Evolutionary conservation across 1,140 invertebrate species (phyloP), one percentile per base, ranked within the genome.

Genomic region (Atopsyche davidsoni): DNA sequence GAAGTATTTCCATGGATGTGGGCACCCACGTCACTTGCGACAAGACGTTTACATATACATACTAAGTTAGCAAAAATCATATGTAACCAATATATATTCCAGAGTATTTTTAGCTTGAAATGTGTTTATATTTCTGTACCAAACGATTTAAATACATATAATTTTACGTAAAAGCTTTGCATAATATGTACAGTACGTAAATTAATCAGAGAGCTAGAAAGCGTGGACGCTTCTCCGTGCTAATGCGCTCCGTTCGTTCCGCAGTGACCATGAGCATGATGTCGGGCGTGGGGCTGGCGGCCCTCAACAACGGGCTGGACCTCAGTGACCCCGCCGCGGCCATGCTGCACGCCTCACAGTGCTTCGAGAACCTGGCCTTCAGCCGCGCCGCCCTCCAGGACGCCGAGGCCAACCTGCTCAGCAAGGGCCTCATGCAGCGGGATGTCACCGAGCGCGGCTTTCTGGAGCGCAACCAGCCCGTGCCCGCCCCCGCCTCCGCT

Each of bases 321-420:
- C 64, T 72, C 59, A 71, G n/a, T n/a, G 67, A 44, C 64, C 69
- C 72, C 35, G 72, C 72, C 6, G 49, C 72, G 14, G 70, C 71
- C 16, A 68, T 74, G 64, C 71, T 74, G 68, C 72, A 72, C 46
- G 72, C 71, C 11, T 68, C 72, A 13, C 71, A 74, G 49, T 74
- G 71, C 56, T 74, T 72, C 50, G 71, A 74, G 54, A 74, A 74
- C 51, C 67, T 72, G 62, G 71, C 67, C 4, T 74, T 72, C 49
- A 68, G 67, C 43, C 68, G 63, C n/a, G 45, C 46, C 2, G n/a
- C n/a, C n/a, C n/a, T n/a, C n/a, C 23, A 32, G 17, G 54, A 57
- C 11, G 44, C 55, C 19, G 67, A 67, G 59, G 59, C 62, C 3
- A 58, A 51, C 38, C 67, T 64, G 40, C 67, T 65, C 52, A 69